These are phyloP conservation scores for Tachina grossa DNA, from an alignment of 2,888 invertebrate species.

Conservation along the genomic window DNA sequence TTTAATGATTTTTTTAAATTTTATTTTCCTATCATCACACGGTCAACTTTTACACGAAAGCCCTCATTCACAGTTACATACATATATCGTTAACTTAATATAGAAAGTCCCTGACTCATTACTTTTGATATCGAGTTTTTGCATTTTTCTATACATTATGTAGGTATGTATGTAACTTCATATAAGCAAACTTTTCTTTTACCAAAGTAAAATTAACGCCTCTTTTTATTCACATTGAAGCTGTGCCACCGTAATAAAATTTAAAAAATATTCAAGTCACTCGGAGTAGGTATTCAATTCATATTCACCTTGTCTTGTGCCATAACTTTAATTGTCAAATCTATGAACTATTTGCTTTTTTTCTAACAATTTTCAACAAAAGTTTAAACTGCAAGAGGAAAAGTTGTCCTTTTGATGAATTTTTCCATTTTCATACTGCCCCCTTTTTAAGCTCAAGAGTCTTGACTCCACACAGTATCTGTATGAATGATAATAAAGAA, in stretches of 20 bases:
- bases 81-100: too few species aligned
- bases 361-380: slow-evolving; percentile 52
- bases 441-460: slow-evolving; percentile 3
- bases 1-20: too few species aligned
- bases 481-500: background rate
- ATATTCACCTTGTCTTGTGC: slow-evolving; percentile 66
- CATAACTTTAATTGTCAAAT: slow-evolving; percentile 70
- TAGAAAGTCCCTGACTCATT: too few species aligned
- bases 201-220: too few species aligned
- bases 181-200: too few species aligned
- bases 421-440: slow-evolving; percentile 32
- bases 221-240: background rate
- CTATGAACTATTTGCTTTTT: slow-evolving; percentile 67
- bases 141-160: too few species aligned
- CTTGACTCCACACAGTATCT: background rate
- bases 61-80: too few species aligned
- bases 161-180: too few species aligned
- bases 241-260: background rate
- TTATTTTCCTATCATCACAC: too few species aligned
- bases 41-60: too few species aligned
- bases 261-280: slow-evolving; percentile 35
- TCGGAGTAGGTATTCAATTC: slow-evolving; percentile 34
- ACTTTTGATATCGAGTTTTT: too few species aligned
- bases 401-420: slow-evolving; percentile 27
- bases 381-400: slow-evolving; percentile 8